These are phyloP conservation scores for Leptopterna dolabrata DNA, from an alignment of 2,888 invertebrate genomes.

Conservation along the genomic window DNA sequence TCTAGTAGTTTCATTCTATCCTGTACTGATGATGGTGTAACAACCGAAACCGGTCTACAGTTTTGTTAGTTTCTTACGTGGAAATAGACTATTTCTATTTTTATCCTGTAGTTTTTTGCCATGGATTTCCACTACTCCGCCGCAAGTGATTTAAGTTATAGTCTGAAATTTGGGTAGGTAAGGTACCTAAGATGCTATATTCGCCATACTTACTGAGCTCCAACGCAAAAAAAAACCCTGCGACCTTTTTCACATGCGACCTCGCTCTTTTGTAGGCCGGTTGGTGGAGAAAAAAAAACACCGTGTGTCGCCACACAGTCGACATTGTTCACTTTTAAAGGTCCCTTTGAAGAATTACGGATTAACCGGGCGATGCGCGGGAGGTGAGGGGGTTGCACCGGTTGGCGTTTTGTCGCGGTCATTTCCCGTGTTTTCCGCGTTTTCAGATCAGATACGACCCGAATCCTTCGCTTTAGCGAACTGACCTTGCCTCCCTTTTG, in stretches of 20 bases:
- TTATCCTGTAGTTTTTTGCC: too few species aligned
- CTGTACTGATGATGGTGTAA: too few species aligned
- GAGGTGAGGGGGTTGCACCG: too few species aligned
- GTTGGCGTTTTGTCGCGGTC: not conserved
- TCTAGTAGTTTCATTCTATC: too few species aligned
- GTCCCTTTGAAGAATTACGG: not conserved
- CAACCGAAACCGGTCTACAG: too few species aligned
- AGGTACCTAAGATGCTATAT: too few species aligned
- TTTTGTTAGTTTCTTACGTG: too few species aligned
- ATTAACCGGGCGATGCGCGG: too few species aligned
- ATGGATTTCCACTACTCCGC: too few species aligned
- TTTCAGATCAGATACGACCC: not conserved
- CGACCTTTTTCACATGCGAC: not conserved
- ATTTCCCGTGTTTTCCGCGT: not conserved
- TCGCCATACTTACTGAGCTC: not conserved
- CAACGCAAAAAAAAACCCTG: not conserved
- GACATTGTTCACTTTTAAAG: not conserved
- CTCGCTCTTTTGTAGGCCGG: not conserved
- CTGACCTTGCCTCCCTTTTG: not conserved
- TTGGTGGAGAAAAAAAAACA: not conserved
- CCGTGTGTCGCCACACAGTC: not conserved
- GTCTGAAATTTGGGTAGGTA: too few species aligned
- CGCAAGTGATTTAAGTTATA: too few species aligned
- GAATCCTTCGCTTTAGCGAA: not conserved
- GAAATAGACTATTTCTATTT: too few species aligned